Conservation (phyloP, 1,140 invertebrate species). For the Schlechtendalia chinensis region DNA sequence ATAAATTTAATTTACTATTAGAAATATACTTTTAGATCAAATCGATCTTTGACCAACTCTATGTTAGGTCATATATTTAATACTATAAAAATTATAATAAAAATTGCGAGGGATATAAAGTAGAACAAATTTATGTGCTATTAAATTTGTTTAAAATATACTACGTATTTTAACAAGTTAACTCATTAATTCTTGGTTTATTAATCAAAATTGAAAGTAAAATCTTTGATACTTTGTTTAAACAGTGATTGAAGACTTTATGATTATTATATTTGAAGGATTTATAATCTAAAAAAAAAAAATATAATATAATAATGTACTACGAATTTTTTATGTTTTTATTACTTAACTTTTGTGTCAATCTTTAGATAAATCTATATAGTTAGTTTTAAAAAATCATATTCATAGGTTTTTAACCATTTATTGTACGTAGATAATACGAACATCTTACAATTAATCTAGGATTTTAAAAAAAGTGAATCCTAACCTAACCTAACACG, state of each 20-base stretch:
- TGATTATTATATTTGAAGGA: too few relatives aligned
- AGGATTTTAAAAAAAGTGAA: conserved; percentile 33
- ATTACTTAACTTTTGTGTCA: neutral
- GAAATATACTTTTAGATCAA: too few relatives aligned
- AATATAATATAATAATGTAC: neutral
- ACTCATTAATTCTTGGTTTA: neutral
- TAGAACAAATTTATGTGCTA: too few relatives aligned
- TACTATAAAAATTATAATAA: too few relatives aligned
- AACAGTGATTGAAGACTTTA: neutral
- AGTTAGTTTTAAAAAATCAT: conserved; percentile 9
- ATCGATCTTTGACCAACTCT: too few relatives aligned
- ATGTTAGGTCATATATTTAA: too few relatives aligned
- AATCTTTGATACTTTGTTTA: neutral
- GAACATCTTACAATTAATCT: neutral
- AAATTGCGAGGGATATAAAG: too few relatives aligned
- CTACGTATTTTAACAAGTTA: too few relatives aligned
- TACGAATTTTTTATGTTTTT: neutral
- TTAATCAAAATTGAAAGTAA: neutral
- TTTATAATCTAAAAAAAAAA: neutral
- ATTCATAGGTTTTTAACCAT: neutral
- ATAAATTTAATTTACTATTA: too few relatives aligned
- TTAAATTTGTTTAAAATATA: too few relatives aligned
- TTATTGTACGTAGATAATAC: neutral
- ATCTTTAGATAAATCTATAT: neutral
- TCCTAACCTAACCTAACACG: too few relatives aligned